phyloP scores from a whole-genome alignment of 37 sponge, comb jelly and placozoan genomes.

The Dysidea cf. avara region DNA sequence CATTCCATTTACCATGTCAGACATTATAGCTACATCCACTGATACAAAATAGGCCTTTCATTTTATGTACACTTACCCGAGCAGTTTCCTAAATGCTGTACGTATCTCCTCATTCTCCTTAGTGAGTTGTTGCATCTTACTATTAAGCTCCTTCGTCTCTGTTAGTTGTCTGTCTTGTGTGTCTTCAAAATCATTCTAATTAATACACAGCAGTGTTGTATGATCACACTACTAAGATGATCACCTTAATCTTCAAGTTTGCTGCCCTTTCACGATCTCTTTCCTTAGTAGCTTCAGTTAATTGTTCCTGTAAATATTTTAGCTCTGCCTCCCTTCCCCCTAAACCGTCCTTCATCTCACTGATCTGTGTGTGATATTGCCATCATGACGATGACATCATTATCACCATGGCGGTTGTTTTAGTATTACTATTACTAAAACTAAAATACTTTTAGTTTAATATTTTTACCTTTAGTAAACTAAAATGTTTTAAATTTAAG shows the following conservation, averaged over 20 bases:
- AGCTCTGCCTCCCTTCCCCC: too few species aligned
- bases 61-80: conserved; percentile 57
- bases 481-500: too few species aligned
- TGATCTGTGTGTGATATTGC: background rate
- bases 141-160: conserved; percentile 35
- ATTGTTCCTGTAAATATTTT: conserved; percentile 12
- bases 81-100: conserved; percentile 52
- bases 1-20: too few species aligned
- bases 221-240: background rate
- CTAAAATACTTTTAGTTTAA: background rate
- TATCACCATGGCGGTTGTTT: too few species aligned
- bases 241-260: conserved; percentile 25
- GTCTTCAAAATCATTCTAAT: conserved; percentile 39
- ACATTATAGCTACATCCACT: too few species aligned
- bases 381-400: too few species aligned
- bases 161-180: conserved; percentile 22
- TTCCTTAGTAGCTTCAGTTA: conserved; percentile 1
- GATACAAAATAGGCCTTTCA: too few species aligned
- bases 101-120: conserved; percentile 73
- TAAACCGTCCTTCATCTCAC: background rate
- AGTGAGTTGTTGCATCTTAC: conserved; percentile 4
- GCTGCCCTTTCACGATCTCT: conserved; percentile 63
- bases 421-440: background rate
- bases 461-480: background rate
- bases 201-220: conserved; percentile 3